A percentile compares a stretch with the other conserved stretches of the same genome.
Conservation (phyloP, 2,888 invertebrate genomes). For the Mantis religiosa region DNA sequence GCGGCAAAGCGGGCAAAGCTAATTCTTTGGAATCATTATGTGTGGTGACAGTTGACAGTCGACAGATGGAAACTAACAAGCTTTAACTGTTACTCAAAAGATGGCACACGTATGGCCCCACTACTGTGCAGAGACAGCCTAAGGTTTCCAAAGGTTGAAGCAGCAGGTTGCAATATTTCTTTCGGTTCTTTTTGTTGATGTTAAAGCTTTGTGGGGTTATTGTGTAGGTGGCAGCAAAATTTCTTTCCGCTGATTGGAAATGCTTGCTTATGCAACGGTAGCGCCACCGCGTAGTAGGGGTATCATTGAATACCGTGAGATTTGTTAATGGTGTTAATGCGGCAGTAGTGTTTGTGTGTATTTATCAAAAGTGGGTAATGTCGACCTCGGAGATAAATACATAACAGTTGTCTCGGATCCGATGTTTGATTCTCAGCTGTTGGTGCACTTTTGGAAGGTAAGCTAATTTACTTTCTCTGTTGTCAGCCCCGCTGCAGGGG, state of each 20-base stretch:
- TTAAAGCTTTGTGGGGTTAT: not conserved
- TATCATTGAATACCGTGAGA: not conserved
- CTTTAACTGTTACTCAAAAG: not conserved
- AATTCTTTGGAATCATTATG: no score
- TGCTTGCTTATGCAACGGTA: not conserved
- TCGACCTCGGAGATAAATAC: not conserved
- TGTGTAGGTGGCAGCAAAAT: not conserved
- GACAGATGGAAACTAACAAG: no score
- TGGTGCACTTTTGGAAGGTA: not conserved
- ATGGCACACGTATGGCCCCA: not conserved
- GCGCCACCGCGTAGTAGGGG: not conserved
- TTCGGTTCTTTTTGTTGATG: not conserved
- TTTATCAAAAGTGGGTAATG: not conserved
- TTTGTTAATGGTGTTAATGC: not conserved
- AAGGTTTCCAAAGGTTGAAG: no score
- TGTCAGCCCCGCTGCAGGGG: not conserved
- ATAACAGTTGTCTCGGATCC: not conserved
- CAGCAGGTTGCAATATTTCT: not conserved
- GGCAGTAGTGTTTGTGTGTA: not conserved
- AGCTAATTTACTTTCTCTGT: not conserved
- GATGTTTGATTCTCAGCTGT: not conserved
- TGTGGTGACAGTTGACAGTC: no score
- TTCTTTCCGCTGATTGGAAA: not conserved
- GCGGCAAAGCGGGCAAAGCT: no score
- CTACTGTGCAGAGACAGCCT: no score